Base-by-base conservation (phyloP, 2,797 vertebrate genomes). In the Pipistrellus pygmaeus region DNA sequence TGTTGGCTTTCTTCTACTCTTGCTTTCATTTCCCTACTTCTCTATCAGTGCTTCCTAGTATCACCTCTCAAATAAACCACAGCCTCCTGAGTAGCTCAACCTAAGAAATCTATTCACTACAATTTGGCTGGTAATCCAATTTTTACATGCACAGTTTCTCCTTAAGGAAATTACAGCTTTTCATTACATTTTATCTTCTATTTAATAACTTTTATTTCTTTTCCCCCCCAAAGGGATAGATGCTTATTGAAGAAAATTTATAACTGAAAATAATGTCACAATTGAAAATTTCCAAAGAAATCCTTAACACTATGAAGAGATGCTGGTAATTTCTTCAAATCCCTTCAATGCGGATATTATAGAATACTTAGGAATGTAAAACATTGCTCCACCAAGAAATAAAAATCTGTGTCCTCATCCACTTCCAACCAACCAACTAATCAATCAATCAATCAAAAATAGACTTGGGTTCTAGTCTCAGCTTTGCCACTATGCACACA, bases 211-310 rank as follows among this genome's bases (percentile, higher is more conserved):
- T 93, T 76, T 48, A 44, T 89, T 83, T 86, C 6, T 85, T 87
- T 73, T 89, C 21, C 91, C 93, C 68, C 80, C 21, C 15, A 66
- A 91, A 92, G 81, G 18, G 27, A 91, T 75, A 88, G 53, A 77
- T 92, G 17, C 2, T 95, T 95, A 69, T 30, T 84, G n/a, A 12
- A 81, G 38, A 87, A 94, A 92, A 85, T 57, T 44, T 82, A 69
- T 85, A 35, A 64, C 25, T 62, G 46, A 48, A 10, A 92, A 85
- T 83, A 66, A 85, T 72, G 38, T 78, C 27, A 44, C 32, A 66
- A 14, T 75, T 71, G 69, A 92, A 96, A 91, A 66, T 75, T 89
- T 88, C 68, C 87, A 85, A 94, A 75, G 44, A 32, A 66, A 25
- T 64, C 77, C 72, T 13, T 84, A 57, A 68, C 0, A 2, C 57